A percentile compares a stretch with the other conserved stretches of the same genome.
phyloP scores from a whole-genome alignment of 2,888 invertebrate genomes.

The Eumacrocentrus americanus region DNA sequence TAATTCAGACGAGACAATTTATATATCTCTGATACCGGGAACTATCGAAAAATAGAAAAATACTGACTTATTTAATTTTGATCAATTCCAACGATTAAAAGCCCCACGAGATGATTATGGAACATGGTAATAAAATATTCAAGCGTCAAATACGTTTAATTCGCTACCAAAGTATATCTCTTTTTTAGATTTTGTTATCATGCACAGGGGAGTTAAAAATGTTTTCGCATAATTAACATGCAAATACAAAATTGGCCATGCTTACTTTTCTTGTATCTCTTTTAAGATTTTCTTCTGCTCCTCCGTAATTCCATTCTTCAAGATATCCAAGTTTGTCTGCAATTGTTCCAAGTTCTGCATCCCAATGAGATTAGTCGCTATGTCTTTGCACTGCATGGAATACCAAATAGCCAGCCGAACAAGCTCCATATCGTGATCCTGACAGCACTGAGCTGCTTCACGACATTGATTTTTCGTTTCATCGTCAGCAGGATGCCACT shows the following conservation, averaged over 20 bases:
- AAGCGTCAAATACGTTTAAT: neutral
- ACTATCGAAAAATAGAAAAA: conserved; percentile 46
- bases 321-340: conserved; percentile 69
- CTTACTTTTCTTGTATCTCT: conserved; percentile 70
- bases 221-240: neutral
- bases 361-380: conserved; percentile 77
- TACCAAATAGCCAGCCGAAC: conserved; percentile 76
- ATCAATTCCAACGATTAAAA: neutral
- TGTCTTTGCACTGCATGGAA: conserved; percentile 66
- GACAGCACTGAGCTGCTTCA: conserved; percentile 70
- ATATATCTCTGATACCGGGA: conserved; percentile 47
- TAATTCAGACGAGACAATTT: conserved; percentile 44
- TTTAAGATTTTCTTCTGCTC: conserved; percentile 70
- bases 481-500: conserved; percentile 81
- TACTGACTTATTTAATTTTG: conserved; percentile 17
- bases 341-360: conserved; percentile 73
- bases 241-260: conserved; percentile 5
- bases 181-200: neutral
- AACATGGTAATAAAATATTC: too few species aligned
- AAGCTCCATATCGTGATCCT: conserved; percentile 70
- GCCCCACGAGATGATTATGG: too few species aligned
- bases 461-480: conserved; percentile 69
- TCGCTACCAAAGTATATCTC: neutral
- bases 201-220: neutral
- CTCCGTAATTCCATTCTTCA: conserved; percentile 69